These are phyloP conservation scores for Copidosoma floridanum DNA, from an alignment of 1,140 invertebrate species.

Conservation along the genomic window DNA sequence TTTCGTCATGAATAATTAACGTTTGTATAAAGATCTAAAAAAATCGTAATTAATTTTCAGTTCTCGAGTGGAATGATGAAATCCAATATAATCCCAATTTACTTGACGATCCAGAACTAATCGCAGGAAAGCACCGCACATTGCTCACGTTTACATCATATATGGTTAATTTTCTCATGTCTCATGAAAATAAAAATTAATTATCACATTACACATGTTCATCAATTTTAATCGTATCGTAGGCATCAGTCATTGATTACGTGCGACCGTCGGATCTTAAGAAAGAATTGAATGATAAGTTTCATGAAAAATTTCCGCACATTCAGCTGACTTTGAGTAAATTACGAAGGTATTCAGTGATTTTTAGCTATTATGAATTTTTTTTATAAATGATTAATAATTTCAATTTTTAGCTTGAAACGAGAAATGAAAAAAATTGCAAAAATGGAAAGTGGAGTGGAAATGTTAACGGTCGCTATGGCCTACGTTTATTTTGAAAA, in stretches of 20 bases:
- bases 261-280: constrained; percentile 95
- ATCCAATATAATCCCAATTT: constrained; percentile 82
- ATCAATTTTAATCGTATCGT: constrained; percentile 36
- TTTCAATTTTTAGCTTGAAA: constrained; percentile 72
- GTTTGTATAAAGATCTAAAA: not conserved
- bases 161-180: constrained; percentile 60
- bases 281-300: constrained; percentile 97
- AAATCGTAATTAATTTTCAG: constrained; percentile 36
- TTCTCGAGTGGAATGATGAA: constrained; percentile 55
- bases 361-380: not conserved
- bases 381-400: not conserved
- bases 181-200: not conserved
- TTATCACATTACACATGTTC: not conserved
- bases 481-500: constrained; percentile 98
- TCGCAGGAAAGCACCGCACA: constrained; percentile 92
- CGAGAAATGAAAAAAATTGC: constrained; percentile 93
- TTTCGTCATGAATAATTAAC: constrained; percentile 6
- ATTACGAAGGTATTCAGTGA: constrained; percentile 76
- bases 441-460: constrained; percentile 79
- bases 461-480: constrained; percentile 90
- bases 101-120: constrained; percentile 91
- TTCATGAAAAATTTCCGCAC: constrained; percentile 91
- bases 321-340: constrained; percentile 96
- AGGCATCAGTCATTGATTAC: constrained; percentile 95
- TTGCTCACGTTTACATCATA: constrained; percentile 93